Base-by-base conservation (phyloP, 1,140 invertebrate genomes). In the Brachionus koreanus region DNA sequence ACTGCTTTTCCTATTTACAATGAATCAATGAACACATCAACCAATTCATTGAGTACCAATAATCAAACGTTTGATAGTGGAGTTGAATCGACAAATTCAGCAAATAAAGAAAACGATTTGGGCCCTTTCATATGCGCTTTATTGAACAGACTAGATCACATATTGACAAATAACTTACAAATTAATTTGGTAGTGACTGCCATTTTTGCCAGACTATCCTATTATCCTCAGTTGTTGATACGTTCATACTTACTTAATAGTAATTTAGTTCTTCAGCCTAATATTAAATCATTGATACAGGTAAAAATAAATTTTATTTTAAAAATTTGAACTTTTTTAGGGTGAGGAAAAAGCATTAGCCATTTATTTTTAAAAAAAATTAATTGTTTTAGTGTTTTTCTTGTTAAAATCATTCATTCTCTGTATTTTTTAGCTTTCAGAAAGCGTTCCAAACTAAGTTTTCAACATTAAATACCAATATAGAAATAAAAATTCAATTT, bases 101-200 rank as follows among this genome's bases (percentile, higher is more conserved):
- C 37, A 19, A 61, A 52, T 42, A 57, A 79, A 29, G 76, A 79
- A 65, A 65, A 57, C 10, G 76, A 79, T 29, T 23, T 84, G 87
- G 94, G 94, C 85, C 93, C 94, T 82, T 95, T 98, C 88, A 87
- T 98, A 75, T 92, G 92, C 84, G 91, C 92, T 67, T 86, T 97
- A 49, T 90, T 98, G 83, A 91, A 91, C 81, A 94, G 94, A 88
- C 88, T 97, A 16, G 94, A 95, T 85, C 91, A 91, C 79, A 92
- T 97, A 90, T 91, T 94, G 43, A 92, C 92, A 82, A 95, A 96
- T 86, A 93, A 93, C 63, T 89, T 98, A 79, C 92, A 93, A 83
- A 91, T 94, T 2, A 97, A 97, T 89, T 91, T 97, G 72, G 92
- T 95, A 85, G 89, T 97, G 52, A 97, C 95, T 5, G 93, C 93